These are phyloP conservation scores for Mycteria americana DNA, from an alignment of 2,797 vertebrate species.

Conservation along the genomic window DNA sequence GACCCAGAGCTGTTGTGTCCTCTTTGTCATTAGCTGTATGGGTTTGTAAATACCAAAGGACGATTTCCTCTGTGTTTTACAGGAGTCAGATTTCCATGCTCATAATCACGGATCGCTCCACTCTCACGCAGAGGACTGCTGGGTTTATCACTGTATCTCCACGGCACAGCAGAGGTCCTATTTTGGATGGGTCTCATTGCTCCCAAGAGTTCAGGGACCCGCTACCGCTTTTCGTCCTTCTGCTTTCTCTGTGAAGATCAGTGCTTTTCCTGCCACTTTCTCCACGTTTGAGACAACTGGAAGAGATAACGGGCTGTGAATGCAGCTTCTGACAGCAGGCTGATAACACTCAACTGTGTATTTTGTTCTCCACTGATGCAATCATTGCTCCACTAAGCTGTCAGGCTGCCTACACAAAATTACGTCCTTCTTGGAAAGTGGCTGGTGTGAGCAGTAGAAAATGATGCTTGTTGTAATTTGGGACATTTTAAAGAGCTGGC, in stretches of 20 bases:
- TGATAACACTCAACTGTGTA: background rate
- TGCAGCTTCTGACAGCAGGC: background rate
- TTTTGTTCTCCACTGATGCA: background rate
- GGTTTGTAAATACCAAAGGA: background rate
- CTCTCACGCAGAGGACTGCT: accelerated
- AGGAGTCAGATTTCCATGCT: background rate
- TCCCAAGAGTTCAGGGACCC: accelerated
- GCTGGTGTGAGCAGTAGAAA: background rate
- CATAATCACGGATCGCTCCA: accelerated
- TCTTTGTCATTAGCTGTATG: background rate
- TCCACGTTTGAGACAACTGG: background rate
- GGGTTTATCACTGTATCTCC: background rate
- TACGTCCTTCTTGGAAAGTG: background rate
- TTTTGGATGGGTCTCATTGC: background rate
- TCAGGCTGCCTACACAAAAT: background rate
- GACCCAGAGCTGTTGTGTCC: background rate
- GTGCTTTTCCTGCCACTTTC: background rate
- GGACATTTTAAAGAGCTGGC: background rate
- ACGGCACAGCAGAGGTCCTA: background rate
- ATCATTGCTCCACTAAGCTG: background rate
- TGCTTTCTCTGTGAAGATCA: background rate
- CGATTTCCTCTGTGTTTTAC: background rate
- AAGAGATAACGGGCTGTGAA: background rate
- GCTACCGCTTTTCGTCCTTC: background rate
- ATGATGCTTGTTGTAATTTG: background rate